Evolutionary conservation across 2,113 vertebrate species (phyloP), one percentile per base, ranked within the genome.

Genomic region (Macroglossus sobrinus): DNA sequence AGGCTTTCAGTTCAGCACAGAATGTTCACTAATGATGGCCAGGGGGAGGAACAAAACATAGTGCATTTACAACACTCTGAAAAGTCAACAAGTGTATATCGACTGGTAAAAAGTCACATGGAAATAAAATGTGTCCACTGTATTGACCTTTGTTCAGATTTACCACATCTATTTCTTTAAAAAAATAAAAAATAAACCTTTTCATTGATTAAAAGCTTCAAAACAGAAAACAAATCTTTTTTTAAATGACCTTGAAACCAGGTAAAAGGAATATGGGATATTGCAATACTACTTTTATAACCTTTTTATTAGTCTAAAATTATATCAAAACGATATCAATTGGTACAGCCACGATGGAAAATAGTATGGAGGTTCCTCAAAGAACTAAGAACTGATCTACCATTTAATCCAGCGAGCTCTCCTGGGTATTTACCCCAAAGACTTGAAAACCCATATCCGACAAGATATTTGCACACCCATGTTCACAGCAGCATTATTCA

Each of bases 241-340:
- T 35, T 8, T 53, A 85, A 82, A 69, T 43, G 19, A 85, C 24
- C 45, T 26, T 68, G 28, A 71, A 75, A 74, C 47, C 53, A 7
- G 28, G 19, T 45, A 55, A 85, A 86, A 21, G 40, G 5, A 93
- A 85, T 16, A 50, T 68, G 63, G 10, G 53, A 89, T 85, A 38
- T 79, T 38, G 43, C 43, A 74, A 74, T 14, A 75, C 1, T 69
- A 82, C 24, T 72, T 79, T 66, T 57, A 47, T 2, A 71, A 47
- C 26, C 85, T 66, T 93, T 96, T 91, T 93, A 63, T 59, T 85
- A 82, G 16, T 72, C 38, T 79, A 19, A 92, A 75, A 69, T 57
- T 69, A 5, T 38, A 89, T 38, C n/a, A 55, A 61, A 71, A 75
- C 57, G 9, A 30, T 11, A 91, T 35, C 45, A 33, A 69, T 50